Base-by-base conservation (phyloP, 2,888 invertebrate species). In the Sarcophaga subvicina region DNA sequence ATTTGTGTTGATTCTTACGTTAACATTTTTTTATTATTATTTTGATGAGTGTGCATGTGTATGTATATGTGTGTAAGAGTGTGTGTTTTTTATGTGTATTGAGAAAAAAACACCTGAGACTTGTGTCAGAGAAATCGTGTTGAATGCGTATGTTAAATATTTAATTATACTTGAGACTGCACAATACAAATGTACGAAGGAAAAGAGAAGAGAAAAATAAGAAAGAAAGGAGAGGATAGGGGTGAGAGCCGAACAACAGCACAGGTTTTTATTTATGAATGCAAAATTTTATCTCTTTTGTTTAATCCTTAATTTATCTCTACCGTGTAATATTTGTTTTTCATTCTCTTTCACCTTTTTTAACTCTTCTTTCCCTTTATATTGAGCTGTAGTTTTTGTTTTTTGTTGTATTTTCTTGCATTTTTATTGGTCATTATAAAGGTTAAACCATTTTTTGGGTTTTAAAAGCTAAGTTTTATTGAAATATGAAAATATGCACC, bases 81-180 rank as follows among this genome's bases (percentile, higher is more conserved):
- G 2, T 37, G 8, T 69, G 6, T 27, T 45, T 69, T 78, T 49
- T 75, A 22, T 60, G 67, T 79, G 59, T 72, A 73, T 80, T 80
- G 80, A 80, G 80, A 77, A 82, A 80, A 62, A 82, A 80, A 62
- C 86, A 86, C 73, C 86, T 86, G 86, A 83, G 86, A 80, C 77
- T 59, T 70, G 12, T 49, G 70, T 59, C 22, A 83, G 64, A 59
- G 8, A 80, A 75, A 73, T 63, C 60, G 63, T 76, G 54, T 60
- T 83, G 77, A 64, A 80, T 86, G 67, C 63, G 60, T 86, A 62
- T 80, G 70, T 70, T 86, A 80, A 86, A 83, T 86, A 86, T 83
- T 78, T 83, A 80, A 86, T 86, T 86, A 80, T 80, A 14, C 80
- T 69, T 67, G 72, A 83, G 73, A 62, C 22, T 69, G 59, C 8